These are phyloP conservation scores for Metridium senile DNA, from an alignment of 92 coral and sea anemone genomes.

Conservation along the genomic window DNA sequence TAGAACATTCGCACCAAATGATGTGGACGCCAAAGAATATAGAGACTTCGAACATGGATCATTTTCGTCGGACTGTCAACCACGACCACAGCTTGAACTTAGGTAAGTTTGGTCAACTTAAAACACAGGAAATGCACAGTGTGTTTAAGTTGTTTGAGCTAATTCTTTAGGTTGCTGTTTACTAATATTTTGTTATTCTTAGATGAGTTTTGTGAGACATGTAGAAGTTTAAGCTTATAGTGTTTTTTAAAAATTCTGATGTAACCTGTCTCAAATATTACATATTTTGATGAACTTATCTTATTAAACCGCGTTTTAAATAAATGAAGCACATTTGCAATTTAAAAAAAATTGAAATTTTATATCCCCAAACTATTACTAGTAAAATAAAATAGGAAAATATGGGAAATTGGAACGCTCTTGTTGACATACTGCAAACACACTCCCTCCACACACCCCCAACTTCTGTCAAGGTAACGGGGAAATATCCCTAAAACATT, in stretches of 20 bases:
- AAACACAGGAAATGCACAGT: too few relatives aligned
- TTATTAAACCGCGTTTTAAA: too few relatives aligned
- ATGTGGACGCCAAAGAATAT: conserved; percentile 77
- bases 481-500: not conserved
- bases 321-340: too few relatives aligned
- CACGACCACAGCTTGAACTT: conserved; percentile 50
- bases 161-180: not conserved
- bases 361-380: too few relatives aligned
- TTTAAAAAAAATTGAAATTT: too few relatives aligned
- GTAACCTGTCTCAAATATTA: too few relatives aligned
- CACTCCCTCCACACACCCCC: conserved; percentile 42
- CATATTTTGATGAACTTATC: too few relatives aligned
- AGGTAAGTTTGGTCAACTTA: conserved; percentile 77
- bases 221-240: not conserved
- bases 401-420: not conserved
- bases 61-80: conserved; percentile 74
- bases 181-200: not conserved
- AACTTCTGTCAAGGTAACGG: not conserved
- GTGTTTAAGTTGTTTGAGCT: too few relatives aligned
- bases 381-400: not conserved
- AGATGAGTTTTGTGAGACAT: not conserved
- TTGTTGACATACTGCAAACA: not conserved
- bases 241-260: not conserved
- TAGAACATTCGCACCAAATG: conserved; percentile 51
- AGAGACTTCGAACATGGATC: conserved; percentile 75